phyloP scores from a whole-genome alignment of 2,888 invertebrate genomes.

The Drosophila pegasa region DNA sequence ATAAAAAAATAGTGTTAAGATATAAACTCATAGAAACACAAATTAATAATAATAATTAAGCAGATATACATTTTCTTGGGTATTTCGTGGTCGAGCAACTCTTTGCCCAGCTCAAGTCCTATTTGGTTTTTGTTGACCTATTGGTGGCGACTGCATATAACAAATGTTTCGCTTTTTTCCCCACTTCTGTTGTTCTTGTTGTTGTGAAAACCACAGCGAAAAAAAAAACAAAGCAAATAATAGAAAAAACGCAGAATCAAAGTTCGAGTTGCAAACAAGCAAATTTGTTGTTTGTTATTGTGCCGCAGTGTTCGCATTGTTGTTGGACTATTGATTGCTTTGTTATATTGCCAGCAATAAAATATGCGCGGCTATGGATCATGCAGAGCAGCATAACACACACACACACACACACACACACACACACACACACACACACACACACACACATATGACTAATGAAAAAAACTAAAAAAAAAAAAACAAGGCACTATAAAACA shows the following conservation, averaged over 20 bases:
- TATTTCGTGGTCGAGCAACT: slow-evolving; percentile 28
- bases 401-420: slow-evolving; percentile 13
- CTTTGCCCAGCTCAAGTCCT: not conserved
- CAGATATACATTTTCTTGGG: not conserved
- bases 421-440: slow-evolving; percentile 16
- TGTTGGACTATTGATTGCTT: slow-evolving; percentile 65
- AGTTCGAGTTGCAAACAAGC: slow-evolving; percentile 71
- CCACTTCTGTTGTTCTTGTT: slow-evolving; percentile 32
- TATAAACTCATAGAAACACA: too few species aligned
- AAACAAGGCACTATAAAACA: not conserved
- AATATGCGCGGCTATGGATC: slow-evolving; percentile 40
- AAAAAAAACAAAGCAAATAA: slow-evolving; percentile 18
- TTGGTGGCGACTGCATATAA: slow-evolving; percentile 52
- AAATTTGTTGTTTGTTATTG: slow-evolving; percentile 70
- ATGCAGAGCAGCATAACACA: slow-evolving; percentile 31
- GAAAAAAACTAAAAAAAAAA: slow-evolving; percentile 35
- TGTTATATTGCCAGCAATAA: slow-evolving; percentile 61
- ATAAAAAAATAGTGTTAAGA: too few species aligned
- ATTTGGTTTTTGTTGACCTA: slow-evolving; percentile 58
- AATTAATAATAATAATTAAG: too few species aligned
- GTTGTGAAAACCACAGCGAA: slow-evolving; percentile 46
- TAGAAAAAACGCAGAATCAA: slow-evolving; percentile 39
- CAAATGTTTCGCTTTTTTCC: slow-evolving; percentile 37
- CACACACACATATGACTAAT: slow-evolving; percentile 42
- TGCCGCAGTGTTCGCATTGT: slow-evolving; percentile 47